Base-by-base conservation (phyloP, 2,888 invertebrate species). In the Tachina fera region DNA sequence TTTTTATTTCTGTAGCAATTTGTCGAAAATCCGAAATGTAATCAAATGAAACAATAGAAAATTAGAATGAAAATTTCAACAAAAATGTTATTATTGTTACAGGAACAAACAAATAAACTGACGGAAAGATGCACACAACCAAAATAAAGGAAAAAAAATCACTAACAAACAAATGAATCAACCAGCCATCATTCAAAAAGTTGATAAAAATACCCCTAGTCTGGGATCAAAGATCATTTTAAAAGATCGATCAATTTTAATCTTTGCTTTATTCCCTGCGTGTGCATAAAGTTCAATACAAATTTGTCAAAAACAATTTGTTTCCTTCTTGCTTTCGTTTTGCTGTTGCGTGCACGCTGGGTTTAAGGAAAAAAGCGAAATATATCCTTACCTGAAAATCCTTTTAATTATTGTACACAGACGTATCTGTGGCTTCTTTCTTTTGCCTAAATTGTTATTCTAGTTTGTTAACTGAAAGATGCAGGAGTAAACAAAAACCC, bases 1-100 rank as follows among this genome's bases (percentile, higher is more conserved):
- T 31, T 72, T 72, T 60, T 67, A 47, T 75, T 79, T 65, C 19
- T 67, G 76, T 31, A 70, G 41, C 83, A 86, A 83, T 86, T 83
- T 86, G 86, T 86, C 79, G 67, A 79, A 86, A 83, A 79, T 83
- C 79, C 65, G 11, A 79, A 82, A 79, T 80, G 67, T 76, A 72
- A 80, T 67, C 79, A 83, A 83, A 78, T 51, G 9, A 67, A 72
- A 78, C 72, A 83, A 83, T 78, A 47, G 72, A 60, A 60, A 31
- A 78, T 80, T 80, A 68, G 22, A 83, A 86, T 60, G 47, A 49
- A 65, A 61, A 70, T 58, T 53, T 53, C 49, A 78, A 79, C 65
- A 76, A 86, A 76, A 67, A 67, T 71, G 56, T 80, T 84, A 60
- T 71, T 58, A 70, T 71, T 71, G 61, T 71, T 60, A 4, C 43